phyloP scores from a whole-genome alignment of 2,113 vertebrate species.

The Fregetta grallaria region DNA sequence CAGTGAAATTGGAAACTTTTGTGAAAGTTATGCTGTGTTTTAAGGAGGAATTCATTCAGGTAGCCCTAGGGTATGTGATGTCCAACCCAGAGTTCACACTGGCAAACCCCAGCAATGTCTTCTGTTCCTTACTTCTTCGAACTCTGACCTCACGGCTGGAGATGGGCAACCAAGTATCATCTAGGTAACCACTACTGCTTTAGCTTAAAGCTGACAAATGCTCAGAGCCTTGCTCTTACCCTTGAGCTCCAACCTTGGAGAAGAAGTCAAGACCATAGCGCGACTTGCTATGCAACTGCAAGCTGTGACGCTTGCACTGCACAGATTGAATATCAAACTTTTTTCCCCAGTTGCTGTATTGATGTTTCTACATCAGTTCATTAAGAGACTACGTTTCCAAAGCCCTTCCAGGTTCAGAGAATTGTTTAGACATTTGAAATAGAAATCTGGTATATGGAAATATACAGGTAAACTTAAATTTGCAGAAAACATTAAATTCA shows the following conservation, averaged over 20 bases:
- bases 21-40: not conserved
- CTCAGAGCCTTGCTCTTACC: not conserved
- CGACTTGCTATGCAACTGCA: not conserved
- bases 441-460: not conserved
- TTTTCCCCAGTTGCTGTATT: not conserved
- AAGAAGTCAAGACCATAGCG: not conserved
- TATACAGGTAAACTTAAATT: not conserved
- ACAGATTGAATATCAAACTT: not conserved
- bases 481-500: not conserved
- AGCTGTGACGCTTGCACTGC: not conserved
- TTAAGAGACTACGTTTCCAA: not conserved
- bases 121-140: not conserved
- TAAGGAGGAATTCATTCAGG: not conserved
- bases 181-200: not conserved
- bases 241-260: not conserved
- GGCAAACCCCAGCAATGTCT: not conserved
- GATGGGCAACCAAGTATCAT: not conserved
- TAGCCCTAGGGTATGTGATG: not conserved
- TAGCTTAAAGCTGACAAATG: not conserved
- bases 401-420: not conserved
- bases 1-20: not conserved
- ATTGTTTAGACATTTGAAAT: not conserved
- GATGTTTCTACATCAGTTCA: not conserved
- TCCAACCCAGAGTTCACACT: not conserved
- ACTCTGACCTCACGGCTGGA: not conserved